Conservation (phyloP, 1,140 invertebrate species). For the Saccostrea glomerata region DNA sequence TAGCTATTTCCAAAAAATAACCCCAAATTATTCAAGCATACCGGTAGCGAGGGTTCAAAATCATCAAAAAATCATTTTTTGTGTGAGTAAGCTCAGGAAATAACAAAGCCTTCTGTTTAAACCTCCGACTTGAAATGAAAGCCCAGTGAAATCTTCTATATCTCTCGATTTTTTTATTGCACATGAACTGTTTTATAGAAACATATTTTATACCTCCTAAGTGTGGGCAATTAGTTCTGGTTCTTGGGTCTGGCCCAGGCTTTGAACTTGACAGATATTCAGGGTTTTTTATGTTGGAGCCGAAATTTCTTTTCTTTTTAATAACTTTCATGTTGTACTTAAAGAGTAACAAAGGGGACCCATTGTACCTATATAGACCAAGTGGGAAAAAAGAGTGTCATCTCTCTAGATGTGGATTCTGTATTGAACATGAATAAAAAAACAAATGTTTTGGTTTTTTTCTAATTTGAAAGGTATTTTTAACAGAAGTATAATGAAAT, state of each 20-base stretch:
- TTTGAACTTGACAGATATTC: not conserved
- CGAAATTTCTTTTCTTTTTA: not conserved
- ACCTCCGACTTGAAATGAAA: not conserved
- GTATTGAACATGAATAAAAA: too few relatives aligned
- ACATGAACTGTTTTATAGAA: slow-evolving; percentile 28
- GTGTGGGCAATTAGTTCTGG: slow-evolving; percentile 3
- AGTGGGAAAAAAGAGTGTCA: too few relatives aligned
- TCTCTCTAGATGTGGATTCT: too few relatives aligned
- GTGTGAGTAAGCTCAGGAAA: not conserved
- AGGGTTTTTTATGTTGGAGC: not conserved
- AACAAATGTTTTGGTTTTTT: too few relatives aligned
- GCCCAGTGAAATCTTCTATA: slow-evolving; percentile 2
- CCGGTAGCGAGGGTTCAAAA: not conserved
- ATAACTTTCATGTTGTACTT: too few relatives aligned
- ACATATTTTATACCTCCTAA: not conserved
- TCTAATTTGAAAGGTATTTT: too few relatives aligned
- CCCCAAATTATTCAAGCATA: not conserved
- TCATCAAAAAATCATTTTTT: slow-evolving; percentile 12
- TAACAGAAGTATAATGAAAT: too few relatives aligned
- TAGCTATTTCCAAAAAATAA: not conserved
- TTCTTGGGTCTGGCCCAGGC: not conserved
- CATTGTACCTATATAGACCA: too few relatives aligned
- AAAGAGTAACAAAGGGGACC: too few relatives aligned
- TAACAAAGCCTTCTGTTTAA: not conserved
- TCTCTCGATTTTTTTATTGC: not conserved